A percentile compares a stretch with the other conserved stretches of the same genome.
Evolutionary conservation across 2,797 vertebrate species (phyloP).

Genomic region (Pseudotriccus pelzelni): DNA sequence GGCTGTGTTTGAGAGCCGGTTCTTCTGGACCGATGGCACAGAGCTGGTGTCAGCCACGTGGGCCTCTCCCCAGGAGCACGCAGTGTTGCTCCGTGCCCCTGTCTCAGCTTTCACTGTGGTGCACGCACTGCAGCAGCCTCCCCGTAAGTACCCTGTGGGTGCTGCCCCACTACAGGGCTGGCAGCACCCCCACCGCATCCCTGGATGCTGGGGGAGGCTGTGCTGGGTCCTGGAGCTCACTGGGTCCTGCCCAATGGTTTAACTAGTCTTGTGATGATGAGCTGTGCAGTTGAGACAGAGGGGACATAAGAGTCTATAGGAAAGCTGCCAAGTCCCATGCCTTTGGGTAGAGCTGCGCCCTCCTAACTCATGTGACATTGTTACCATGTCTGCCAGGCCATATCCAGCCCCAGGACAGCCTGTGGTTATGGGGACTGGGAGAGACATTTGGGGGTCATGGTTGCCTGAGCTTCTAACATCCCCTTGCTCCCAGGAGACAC

Average conservation of each 20-base stretch:
- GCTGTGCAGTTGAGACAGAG: not conserved
- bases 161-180: not conserved
- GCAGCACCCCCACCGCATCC: not conserved
- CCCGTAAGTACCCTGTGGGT: slow-evolving; percentile 64
- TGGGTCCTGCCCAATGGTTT: not conserved
- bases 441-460: fast-evolving
- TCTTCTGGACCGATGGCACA: slow-evolving; percentile 83
- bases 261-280: fast-evolving
- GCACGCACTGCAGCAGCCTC: slow-evolving; percentile 82
- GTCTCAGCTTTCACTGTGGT: slow-evolving; percentile 75
- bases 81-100: slow-evolving; percentile 68
- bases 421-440: not conserved
- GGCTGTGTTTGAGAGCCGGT: slow-evolving; percentile 80
- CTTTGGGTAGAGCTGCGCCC: not conserved
- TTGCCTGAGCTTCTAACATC: not conserved
- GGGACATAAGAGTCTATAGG: fast-evolving
- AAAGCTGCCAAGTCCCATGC: not conserved
- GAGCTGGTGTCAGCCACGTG: slow-evolving; percentile 75
- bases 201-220: not conserved
- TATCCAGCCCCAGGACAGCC: not conserved
- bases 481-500: slow-evolving; percentile 46
- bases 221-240: not conserved
- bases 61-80: slow-evolving; percentile 58
- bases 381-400: not conserved
- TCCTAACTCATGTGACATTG: not conserved